Evolutionary conservation across 2,113 vertebrate genomes (phyloP), one percentile per base, ranked within the genome.

Genomic region (Corythaeola cristata): DNA sequence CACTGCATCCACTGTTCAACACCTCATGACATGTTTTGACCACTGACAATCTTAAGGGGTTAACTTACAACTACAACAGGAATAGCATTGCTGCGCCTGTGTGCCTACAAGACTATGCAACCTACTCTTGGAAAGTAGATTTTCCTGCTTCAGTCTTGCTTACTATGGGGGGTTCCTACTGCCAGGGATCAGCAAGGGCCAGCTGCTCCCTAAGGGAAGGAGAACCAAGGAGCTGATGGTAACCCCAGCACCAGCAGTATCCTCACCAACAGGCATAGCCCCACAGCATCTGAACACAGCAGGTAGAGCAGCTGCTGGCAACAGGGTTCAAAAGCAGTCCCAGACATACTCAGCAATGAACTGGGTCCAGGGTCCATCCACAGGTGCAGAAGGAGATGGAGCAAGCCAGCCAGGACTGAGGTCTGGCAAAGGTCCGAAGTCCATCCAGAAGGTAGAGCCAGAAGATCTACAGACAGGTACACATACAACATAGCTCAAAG

Each of bases 81-180:
- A 59, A 21, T 1, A 33, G 30, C 69, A 16, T 13, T 3, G 56
- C 24, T 30, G 44, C 24, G 32, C 41, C 26, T 41, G 7, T 32
- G 4, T 49, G n/a, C n/a, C 37, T 37, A 62, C 28, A 47, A 45
- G 26, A 27, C 12, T 27, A 13, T 18, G 8, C 7, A 69, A 15
- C 3, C 24, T 83, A 11, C 16, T 50, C 28, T 21, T 30, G 20
- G 66, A 35, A 71, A 53, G n/a, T 4, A 16, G 55, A 14, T 10
- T 11, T 75, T 88, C 37, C 44, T 68, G n/a, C 33, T 8, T 78
- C 32, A 4, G 10, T 4, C 30, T 27, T 49, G 9, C 17, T 59
- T 30, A 14, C 3, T 32, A 49, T 15, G 13, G 11, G 6, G 5
- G 7, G 6, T 8, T 47, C 33, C 15, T 28, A 0, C 19, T 19